phyloP scores from a whole-genome alignment of 2,113 vertebrate species.

The Casuarius casuarius region DNA sequence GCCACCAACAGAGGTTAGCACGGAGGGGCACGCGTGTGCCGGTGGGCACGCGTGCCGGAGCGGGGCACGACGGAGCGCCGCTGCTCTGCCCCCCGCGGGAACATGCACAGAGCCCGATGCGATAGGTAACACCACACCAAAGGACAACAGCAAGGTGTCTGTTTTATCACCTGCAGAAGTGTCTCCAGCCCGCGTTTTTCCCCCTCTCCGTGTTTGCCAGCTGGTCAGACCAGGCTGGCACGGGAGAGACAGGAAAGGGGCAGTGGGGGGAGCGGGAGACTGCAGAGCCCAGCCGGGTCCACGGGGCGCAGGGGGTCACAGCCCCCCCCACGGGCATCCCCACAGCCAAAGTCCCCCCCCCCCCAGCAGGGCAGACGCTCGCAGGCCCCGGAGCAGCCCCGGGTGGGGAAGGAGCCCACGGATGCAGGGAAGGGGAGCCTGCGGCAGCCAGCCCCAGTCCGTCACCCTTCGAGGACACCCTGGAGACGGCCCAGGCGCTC shows the following conservation, averaged over 20 bases:
- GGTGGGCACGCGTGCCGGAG: not conserved
- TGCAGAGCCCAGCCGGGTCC: not conserved
- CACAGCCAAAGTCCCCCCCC: not conserved
- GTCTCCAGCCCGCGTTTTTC: not conserved
- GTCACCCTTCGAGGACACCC: not conserved
- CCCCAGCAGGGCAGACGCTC: accelerated
- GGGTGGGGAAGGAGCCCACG: not conserved
- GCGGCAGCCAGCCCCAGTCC: not conserved
- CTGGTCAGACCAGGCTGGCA: accelerated
- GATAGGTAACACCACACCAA: slow-evolving; percentile 13
- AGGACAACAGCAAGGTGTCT: not conserved
- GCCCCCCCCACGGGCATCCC: not conserved
- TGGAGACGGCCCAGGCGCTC: no score
- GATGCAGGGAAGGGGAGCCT: not conserved
- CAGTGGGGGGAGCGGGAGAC: not conserved
- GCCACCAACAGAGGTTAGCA: slow-evolving; percentile 36
- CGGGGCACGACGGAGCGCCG: not conserved
- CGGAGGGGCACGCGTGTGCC: not conserved
- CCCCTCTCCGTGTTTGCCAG: not conserved
- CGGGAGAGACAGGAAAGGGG: not conserved
- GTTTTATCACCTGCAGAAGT: not conserved
- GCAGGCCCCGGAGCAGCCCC: not conserved
- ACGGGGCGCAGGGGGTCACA: not conserved
- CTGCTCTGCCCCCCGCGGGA: not conserved
- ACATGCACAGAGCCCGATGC: slow-evolving; percentile 42